Base-by-base conservation (phyloP, 2,113 vertebrate genomes). In the Sprattus sprattus region DNA sequence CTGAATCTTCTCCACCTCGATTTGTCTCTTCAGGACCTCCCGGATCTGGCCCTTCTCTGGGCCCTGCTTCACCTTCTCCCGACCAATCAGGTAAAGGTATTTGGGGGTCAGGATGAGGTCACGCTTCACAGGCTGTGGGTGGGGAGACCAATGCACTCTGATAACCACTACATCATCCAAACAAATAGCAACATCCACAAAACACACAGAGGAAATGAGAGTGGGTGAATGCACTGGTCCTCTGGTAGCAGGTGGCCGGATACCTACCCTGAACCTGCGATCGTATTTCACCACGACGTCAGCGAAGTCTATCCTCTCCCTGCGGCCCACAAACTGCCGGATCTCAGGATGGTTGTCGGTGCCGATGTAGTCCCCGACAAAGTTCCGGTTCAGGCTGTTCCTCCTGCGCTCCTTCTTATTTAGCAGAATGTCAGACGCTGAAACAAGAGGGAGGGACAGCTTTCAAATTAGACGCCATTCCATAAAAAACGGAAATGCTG, bases 361-460 rank as follows among this genome's bases (percentile, higher is more conserved):
- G 0, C 96, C 96, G 0, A 97, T 92, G 91, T 97, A 97, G 86
- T 97, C 96, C 0, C 96, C 96, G 85, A 96, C 87, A 45, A 97
- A 97, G 90, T 96, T 96, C 44, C 96, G 93, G 90, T 97, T 97
- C 64, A 97, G 92, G 91, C 96, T 97, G 94, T 97, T 96, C 11
- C 87, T 93, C 22, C 96, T 89, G 0, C 96, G 91, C n/a, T 96
- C 96, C 88, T 97, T 97, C 90, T 95, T 95, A 91, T 96, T 96
- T 88, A 97, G 89, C 86, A 97, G 89, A 16, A 97, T 89, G 81
- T 95, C 95, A 0, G 96, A 97, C 0, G 96, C 96, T 97, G 84
- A 39, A 82, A 81, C 45, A 45, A 9, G 60, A 46, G 64, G 16
- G 28, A 28, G 67, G 10, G 64, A 71, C 6, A 71, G 25, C 64